phyloP scores from a whole-genome alignment of 2,888 invertebrate genomes.

The Linnaemya tessellans region DNA sequence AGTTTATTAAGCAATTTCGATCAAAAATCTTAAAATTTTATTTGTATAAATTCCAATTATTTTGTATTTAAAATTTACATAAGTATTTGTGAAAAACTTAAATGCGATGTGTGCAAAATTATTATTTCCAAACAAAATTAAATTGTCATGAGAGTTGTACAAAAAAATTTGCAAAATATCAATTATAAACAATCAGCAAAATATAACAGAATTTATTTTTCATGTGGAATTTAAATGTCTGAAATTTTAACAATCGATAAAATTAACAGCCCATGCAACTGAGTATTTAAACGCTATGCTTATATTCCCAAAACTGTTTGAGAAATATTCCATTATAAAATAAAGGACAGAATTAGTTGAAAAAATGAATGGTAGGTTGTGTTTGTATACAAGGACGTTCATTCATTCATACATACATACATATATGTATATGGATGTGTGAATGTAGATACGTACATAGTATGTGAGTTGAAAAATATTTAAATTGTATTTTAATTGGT shows the following conservation, averaged over 20 bases:
- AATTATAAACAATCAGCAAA: slow-evolving; percentile 16
- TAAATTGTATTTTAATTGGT: no score
- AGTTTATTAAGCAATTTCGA: slow-evolving; percentile 10
- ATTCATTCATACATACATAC: no score
- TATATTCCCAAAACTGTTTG: no score
- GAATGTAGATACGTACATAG: no score
- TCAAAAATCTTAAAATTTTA: background rate
- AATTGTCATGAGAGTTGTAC: background rate
- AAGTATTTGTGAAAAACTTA: background rate
- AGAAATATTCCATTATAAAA: no score
- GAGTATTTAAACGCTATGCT: slow-evolving; percentile 9
- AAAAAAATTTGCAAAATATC: slow-evolving; percentile 11
- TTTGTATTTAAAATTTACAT: background rate
- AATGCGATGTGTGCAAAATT: slow-evolving; percentile 5
- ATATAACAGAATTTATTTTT: background rate
- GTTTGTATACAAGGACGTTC: no score
- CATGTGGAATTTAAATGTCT: background rate
- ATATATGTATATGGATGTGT: no score
- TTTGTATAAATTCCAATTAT: background rate
- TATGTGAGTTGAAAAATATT: no score
- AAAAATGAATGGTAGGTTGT: no score
- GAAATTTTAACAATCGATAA: slow-evolving; percentile 7
- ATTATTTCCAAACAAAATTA: background rate
- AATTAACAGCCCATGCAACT: slow-evolving; percentile 6
- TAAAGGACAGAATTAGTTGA: no score